Base-by-base conservation (phyloP, 1,140 invertebrate genomes). In the Drosophila sulfurigaster region DNA sequence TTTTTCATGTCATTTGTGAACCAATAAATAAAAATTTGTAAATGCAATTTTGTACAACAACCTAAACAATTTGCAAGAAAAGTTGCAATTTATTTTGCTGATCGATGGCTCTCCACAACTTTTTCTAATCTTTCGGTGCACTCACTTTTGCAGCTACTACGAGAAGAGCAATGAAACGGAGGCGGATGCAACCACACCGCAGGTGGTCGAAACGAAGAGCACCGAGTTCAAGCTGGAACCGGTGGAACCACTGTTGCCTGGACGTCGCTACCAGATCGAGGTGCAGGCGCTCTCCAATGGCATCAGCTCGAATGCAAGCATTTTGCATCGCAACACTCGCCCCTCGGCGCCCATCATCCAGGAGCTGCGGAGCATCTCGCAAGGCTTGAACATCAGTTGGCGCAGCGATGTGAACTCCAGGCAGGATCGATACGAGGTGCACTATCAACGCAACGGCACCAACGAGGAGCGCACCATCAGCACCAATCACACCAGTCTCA, bases 371-470 rank as follows among this genome's bases (percentile, higher is more conserved):
- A 94, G 96, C 1, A 95, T 97, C 56, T 94, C 95, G 10, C 94
- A 94, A 78, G 96, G 96, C 1, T 93, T 98, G 45, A 97, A 97
- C 77, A 96, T 98, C 49, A 97, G 96, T 2, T 99, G 97, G 97
- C 97, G 97, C 92, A 97, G 96, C 62, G 97, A 98, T 93, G 97
- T 98, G 0, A 97, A 97, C 82, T 98, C 97, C 0, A 94, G 95
- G n/a, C 97, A 99, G 93, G 97, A 98, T 86, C 95, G 95, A 86
- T 99, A 97, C 93, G 96, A 97, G 93, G 95, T 99, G 15, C 95
- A 96, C 43, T 97, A 97, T 86, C 95, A 95, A 4, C 94, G 97
- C 71, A 97, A 97, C 92, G 96, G 97, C 82, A 97, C 96, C 0
- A 94, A 94, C 62, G 95, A 96, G 78, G 94, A 92, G 62, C 86